Percentiles rank a stretch among this genome's conserved stretches.
phyloP scores from a whole-genome alignment of 2,888 invertebrate genomes.

The Pammene aurita region DNA sequence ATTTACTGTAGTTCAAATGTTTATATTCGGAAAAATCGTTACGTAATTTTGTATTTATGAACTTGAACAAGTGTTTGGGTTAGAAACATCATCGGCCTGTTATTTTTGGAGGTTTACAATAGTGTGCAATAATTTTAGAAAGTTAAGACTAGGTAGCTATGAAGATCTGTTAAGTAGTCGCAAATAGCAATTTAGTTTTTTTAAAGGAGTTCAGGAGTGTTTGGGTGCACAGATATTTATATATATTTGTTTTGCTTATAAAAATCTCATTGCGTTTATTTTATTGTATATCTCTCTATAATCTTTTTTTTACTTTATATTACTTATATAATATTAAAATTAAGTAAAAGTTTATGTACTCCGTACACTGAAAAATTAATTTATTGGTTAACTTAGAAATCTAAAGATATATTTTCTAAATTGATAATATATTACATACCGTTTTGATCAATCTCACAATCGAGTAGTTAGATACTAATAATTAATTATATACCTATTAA shows the following conservation, averaged over 20 bases:
- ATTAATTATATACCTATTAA: constrained; percentile 61
- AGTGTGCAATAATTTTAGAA: constrained; percentile 38
- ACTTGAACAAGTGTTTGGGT: constrained; percentile 23
- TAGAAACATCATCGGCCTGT: constrained; percentile 32
- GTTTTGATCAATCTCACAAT: constrained; percentile 65
- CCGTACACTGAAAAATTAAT: background rate
- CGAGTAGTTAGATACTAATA: constrained; percentile 65
- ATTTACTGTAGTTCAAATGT: constrained; percentile 41
- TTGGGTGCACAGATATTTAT: constrained; percentile 8
- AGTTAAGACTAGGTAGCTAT: constrained; percentile 24
- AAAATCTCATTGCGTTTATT: constrained; percentile 9
- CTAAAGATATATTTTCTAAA: constrained; percentile 32
- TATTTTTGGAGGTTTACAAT: constrained; percentile 32
- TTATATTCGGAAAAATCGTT: constrained; percentile 50
- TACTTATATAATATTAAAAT: background rate
- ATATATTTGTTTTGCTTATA: constrained; percentile 16
- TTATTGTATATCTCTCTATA: constrained; percentile 16
- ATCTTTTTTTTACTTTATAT: constrained; percentile 15
- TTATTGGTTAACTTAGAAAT: constrained; percentile 27
- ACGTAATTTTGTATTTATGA: constrained; percentile 36
- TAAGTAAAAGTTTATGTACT: constrained; percentile 9
- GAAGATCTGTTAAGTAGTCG: constrained; percentile 29
- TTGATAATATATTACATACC: constrained; percentile 43
- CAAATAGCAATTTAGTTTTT: constrained; percentile 12
- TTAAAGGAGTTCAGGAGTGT: constrained; percentile 35